Conservation (phyloP, 2,797 vertebrate genomes). For the Rhinoraja longicauda region DNA sequence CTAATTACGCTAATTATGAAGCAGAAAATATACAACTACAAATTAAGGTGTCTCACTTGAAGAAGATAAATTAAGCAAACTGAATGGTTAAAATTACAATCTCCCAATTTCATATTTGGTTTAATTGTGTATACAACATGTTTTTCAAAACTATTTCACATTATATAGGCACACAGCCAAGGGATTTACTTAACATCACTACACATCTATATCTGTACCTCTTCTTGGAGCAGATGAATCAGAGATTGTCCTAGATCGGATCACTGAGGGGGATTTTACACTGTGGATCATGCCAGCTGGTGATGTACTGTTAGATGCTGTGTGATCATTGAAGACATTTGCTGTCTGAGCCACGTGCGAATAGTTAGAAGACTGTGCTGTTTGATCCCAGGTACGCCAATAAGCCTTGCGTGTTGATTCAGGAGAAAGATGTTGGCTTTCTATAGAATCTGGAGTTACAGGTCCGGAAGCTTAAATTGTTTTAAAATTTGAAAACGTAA, state of each 20-base stretch:
- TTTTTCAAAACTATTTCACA: not conserved
- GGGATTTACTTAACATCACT: not conserved
- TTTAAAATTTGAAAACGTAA: not conserved
- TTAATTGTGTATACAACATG: not conserved
- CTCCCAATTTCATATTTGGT: not conserved
- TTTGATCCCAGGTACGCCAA: conserved; percentile 88
- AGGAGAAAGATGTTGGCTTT: conserved; percentile 89
- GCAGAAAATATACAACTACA: not conserved
- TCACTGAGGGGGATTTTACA: conserved; percentile 82
- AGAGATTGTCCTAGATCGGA: conserved; percentile 84
- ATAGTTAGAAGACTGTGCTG: conserved; percentile 64
- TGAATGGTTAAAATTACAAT: not conserved
- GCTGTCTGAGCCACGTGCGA: conserved; percentile 79
- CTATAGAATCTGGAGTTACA: conserved; percentile 87
- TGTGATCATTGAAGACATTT: conserved; percentile 77
- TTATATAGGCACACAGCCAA: not conserved
- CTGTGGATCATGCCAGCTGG: conserved; percentile 69
- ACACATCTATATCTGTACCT: conserved; percentile 57
- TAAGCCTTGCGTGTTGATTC: conserved; percentile 90
- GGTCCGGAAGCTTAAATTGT: conserved; percentile 76
- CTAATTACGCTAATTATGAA: not conserved
- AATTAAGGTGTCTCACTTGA: not conserved
- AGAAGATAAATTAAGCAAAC: not conserved
- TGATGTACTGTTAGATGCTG: conserved; percentile 66
- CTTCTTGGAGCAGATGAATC: conserved; percentile 88